Base-by-base conservation (phyloP, 1,140 invertebrate genomes). In the Chrysomallon squamiferum region DNA sequence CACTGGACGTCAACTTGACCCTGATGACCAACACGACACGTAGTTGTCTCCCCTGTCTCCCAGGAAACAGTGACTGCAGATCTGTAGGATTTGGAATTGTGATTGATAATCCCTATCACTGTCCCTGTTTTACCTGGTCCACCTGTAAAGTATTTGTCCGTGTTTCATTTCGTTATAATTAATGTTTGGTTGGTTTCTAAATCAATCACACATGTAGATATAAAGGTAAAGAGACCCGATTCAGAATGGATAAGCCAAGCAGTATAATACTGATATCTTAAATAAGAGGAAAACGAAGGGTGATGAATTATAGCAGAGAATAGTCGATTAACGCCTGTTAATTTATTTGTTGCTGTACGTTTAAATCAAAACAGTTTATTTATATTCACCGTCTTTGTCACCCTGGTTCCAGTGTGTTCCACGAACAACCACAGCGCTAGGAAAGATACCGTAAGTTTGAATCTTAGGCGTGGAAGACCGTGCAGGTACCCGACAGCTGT, bases 21-120 rank as follows among this genome's bases (percentile, higher is more conserved):
- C 79, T 94, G 93, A 76, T 94, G 93, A 1, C 93, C 92, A 22
- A 93, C 71, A 68, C 89, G 80, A 76, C 90, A 91, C 35, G 93
- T 92, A 84, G 95, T 95, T 52, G 91, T 92, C 5, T 88, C 88
- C 3, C 68, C 71, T 22, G 67, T 77, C 18, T 89, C 87, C 94
- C 94, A 96, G 3, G 89, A 89, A 1, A 95, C 93, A 74, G 92
- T 93, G 3, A 92, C 93, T 2, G 95, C 93, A 52, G 92, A 94
- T 59, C 93, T 47, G 45, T 20, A 20, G 45, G 45, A 20, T 3
- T n/a, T 47, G n/a, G 25, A n/a, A 22, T 13, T 47, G 45, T 47
- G 45, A 3, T 47, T 22, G 5, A 5, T 1, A 68, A 95, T 92
- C 72, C 94, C 93, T 69, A 92, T 88, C 7, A 95, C 93, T 77